Percentiles rank a stretch among this genome's conserved stretches.
phyloP scores from a whole-genome alignment of 2,113 vertebrate species.

The Neodontobutis hainanensis region DNA sequence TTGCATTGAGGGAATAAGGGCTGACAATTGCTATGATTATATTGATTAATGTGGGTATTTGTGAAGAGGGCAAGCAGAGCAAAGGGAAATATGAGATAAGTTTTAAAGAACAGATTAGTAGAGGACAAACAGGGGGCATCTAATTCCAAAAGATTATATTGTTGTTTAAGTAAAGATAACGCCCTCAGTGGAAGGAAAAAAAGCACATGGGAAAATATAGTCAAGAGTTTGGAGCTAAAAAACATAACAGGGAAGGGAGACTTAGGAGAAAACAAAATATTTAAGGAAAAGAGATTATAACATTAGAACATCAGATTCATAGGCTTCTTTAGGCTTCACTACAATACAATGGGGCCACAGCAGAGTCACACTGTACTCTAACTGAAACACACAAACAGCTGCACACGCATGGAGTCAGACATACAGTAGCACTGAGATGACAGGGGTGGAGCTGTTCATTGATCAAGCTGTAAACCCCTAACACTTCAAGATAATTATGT shows the following conservation, averaged over 20 bases:
- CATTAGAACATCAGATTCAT: too few relatives aligned
- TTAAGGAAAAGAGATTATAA: too few relatives aligned
- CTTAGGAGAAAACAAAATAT: background rate
- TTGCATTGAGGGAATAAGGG: slow-evolving; percentile 30
- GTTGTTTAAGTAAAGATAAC: slow-evolving; percentile 33
- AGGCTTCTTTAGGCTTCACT: too few relatives aligned
- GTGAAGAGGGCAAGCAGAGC: background rate
- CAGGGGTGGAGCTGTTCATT: slow-evolving; percentile 14
- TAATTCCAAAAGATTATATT: slow-evolving; percentile 18
- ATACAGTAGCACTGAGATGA: slow-evolving; percentile 18
- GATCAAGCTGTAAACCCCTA: slow-evolving; percentile 20
- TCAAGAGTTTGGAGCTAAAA: background rate
- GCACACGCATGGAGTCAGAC: slow-evolving; percentile 11
- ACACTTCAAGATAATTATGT: slow-evolving; percentile 23
- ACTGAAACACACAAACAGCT: slow-evolving; percentile 10
- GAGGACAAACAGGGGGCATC: slow-evolving; percentile 10
- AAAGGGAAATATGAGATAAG: background rate
- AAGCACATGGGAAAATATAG: background rate
- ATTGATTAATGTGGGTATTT: slow-evolving; percentile 46
- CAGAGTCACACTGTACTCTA: background rate
- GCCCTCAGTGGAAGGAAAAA: slow-evolving; percentile 21
- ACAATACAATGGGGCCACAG: background rate
- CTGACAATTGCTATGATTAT: slow-evolving; percentile 44
- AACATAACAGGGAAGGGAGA: background rate
- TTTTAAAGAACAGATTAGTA: too few relatives aligned